phyloP scores from a whole-genome alignment of 2,113 vertebrate genomes.

The Synchiropus splendidus region DNA sequence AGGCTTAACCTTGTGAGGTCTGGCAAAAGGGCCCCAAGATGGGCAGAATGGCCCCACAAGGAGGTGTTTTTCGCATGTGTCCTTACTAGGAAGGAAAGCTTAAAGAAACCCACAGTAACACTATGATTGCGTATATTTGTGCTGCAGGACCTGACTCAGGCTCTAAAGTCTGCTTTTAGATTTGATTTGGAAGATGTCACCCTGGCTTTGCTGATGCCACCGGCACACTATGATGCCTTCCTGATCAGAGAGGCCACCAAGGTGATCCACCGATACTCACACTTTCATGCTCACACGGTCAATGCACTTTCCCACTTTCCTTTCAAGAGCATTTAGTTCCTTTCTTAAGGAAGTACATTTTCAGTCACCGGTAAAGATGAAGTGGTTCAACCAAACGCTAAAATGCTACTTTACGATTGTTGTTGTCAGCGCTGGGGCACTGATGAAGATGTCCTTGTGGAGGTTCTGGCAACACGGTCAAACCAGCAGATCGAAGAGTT shows the following conservation, averaged over 20 bases:
- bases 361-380: not conserved
- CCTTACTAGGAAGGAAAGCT: too few species aligned
- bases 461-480: constrained; percentile 79
- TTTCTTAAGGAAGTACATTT: not conserved
- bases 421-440: constrained; percentile 75
- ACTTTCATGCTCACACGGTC: too few species aligned
- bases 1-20: too few species aligned
- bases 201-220: constrained; percentile 78
- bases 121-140: constrained; percentile 2
- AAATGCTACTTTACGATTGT: not conserved
- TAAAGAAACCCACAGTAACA: too few species aligned
- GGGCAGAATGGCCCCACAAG: too few species aligned
- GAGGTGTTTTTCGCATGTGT: too few species aligned
- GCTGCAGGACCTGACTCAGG: constrained; percentile 67
- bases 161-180: constrained; percentile 71
- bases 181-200: constrained; percentile 71
- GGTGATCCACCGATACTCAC: constrained; percentile 27
- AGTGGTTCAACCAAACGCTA: not conserved
- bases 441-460: constrained; percentile 75
- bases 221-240: constrained; percentile 78
- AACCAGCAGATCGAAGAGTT: constrained; percentile 73
- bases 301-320: not conserved
- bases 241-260: constrained; percentile 61
- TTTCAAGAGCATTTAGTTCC: too few species aligned
- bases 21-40: too few species aligned